Evolutionary conservation across 30 jellyfish, hydroid and myxozoan species (phyloP), one percentile per base, ranked within the genome.

Genomic region (Pelagia noctiluca): DNA sequence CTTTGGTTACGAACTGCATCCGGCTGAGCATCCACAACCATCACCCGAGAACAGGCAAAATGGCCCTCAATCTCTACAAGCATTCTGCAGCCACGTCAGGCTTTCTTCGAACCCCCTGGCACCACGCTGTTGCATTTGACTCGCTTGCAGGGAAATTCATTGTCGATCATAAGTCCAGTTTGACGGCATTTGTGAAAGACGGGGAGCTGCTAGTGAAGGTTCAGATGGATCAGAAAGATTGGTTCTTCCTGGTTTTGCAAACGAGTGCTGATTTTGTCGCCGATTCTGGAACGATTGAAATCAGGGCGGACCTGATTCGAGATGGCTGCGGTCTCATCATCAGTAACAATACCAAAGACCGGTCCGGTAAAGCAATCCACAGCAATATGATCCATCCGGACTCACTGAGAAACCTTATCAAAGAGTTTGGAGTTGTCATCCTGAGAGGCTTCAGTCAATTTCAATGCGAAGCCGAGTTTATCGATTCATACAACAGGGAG

Each of bases 91-190:
- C 29, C 25, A 1, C 16, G 19, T 64, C 47, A 28, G 93, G 86
- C 38, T 28, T 52, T n/a, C 85, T 82, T 29, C 70, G 86, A 3
- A 82, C 93, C 0, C 93, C 93, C 16, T 82, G 93, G 93, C 93
- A 82, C 31, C 71, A 82, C 19, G 81, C 53, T 3, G 86, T 69
- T n/a, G n/a, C 60, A 7, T 69, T 82, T 60, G 93, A 82, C 62
- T 32, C 93, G 8, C 13, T 7, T 11, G 28, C 30, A 29, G 93
- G 93, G 32, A 46, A 53, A 57, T 83, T 83, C 63, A 25, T 70
- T 18, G 50, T 83, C 13, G 86, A 36, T 29, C 81, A 53, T 31
- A 83, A 83, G 62, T 37, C 71, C 31, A 29, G 22, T 2, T 25
- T 71, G 25, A 52, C 31, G 3, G 30, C 13, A 12, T 12, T 25